Conservation (phyloP, 2,797 vertebrate species). For the Spatula versicolor region DNA sequence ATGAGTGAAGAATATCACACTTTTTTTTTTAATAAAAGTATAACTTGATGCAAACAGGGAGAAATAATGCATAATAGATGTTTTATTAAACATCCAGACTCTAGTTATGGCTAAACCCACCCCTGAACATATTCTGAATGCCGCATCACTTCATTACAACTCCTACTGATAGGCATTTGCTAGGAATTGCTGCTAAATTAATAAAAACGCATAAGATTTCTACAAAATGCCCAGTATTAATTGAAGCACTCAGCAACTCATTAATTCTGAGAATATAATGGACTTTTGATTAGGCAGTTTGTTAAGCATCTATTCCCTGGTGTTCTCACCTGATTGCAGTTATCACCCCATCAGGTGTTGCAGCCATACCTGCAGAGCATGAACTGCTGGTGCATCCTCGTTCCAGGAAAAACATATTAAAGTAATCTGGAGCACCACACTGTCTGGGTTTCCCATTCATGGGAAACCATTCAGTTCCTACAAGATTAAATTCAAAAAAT, state of each 20-base stretch:
- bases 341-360: conserved; percentile 9
- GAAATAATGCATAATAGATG: background rate
- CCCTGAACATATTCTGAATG: background rate
- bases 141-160: background rate
- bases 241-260: background rate
- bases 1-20: background rate
- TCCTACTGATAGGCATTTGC: background rate
- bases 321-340: background rate
- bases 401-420: background rate
- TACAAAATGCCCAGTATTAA: conserved; percentile 10
- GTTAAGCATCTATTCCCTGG: background rate
- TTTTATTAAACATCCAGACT: background rate
- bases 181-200: background rate
- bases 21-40: background rate
- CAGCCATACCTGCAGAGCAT: background rate
- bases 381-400: background rate
- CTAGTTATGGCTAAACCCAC: background rate
- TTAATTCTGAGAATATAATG: background rate
- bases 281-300: conserved; percentile 30
- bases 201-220: background rate
- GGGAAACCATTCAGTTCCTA: background rate
- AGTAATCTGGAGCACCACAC: background rate
- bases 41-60: background rate
- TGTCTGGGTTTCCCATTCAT: background rate
- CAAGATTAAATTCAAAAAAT: background rate